These are phyloP conservation scores for Drosophila fulvimacula DNA, from an alignment of 2,888 invertebrate species.

Conservation along the genomic window DNA sequence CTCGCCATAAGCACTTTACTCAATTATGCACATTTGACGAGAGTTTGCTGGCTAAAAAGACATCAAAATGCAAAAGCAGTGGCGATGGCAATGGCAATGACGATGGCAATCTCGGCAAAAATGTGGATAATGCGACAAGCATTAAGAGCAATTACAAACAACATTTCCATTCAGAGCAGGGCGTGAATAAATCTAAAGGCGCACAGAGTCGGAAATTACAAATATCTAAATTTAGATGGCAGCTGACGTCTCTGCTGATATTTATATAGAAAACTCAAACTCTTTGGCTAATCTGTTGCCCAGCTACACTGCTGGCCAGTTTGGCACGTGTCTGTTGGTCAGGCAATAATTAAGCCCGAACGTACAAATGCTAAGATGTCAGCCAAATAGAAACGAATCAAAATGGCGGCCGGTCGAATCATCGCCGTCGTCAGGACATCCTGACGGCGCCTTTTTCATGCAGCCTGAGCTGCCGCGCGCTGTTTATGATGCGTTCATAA, in stretches of 20 bases:
- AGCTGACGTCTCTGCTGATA: neutral
- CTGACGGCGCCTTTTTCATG: neutral
- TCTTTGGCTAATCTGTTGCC: neutral
- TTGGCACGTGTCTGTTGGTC: conserved; percentile 35
- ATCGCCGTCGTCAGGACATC: conserved; percentile 21
- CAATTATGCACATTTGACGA: conserved; percentile 57
- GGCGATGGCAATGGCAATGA: too few relatives aligned
- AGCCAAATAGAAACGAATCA: conserved; percentile 35
- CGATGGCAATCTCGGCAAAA: neutral
- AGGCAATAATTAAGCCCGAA: conserved; percentile 60
- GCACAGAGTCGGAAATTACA: neutral
- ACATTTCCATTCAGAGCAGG: conserved; percentile 3
- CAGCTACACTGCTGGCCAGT: neutral
- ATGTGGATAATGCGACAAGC: conserved; percentile 1
- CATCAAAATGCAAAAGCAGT: conserved; percentile 26
- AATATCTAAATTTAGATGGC: conserved; percentile 1
- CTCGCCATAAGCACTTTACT: conserved; percentile 37
- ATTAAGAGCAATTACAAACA: conserved; percentile 1
- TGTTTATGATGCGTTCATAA: conserved; percentile 54
- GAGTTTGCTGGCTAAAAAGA: conserved; percentile 31
- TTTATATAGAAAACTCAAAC: neutral
- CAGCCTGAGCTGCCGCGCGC: conserved; percentile 10
- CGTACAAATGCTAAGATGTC: conserved; percentile 60
- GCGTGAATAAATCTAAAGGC: neutral
- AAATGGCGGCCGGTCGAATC: conserved; percentile 26